Base-by-base conservation (phyloP, 2,888 invertebrate species). In the Melanotus villosus region DNA sequence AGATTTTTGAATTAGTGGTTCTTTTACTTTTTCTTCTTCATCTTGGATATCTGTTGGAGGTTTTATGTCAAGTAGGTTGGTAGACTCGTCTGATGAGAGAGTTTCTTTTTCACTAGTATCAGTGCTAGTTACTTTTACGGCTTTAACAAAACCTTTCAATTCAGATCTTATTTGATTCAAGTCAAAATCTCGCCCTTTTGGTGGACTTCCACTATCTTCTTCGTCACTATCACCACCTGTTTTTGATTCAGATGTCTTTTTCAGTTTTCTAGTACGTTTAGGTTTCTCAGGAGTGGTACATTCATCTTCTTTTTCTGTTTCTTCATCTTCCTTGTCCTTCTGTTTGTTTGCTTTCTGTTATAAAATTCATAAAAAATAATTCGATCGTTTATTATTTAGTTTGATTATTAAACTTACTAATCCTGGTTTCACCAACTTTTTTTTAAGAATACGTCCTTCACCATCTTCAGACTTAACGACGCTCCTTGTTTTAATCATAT, bases 131-230 rank as follows among this genome's bases (percentile, higher is more conserved):
- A 85, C 77, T 78, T 89, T 89, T 0, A 90, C 85, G 6, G 88
- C 87, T 77, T 90, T 90, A 59, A 90, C 89, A 56, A 94, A 90
- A 3, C 94, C 95, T 83, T 95, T 95, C 1, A 95, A 84, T 81
- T 95, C 95, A 0, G 93, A 93, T 74, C 94, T 87, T 66, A 95
- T 94, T 85, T 94, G 93, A 84, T 93, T 94, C 19, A 95, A 87
- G 84, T 95, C 95, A 80, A 93, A 94, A 79, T 94, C 94, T 2
- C 93, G 88, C 0, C 91, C 91, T 80, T 90, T 90, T 0, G 88
- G 88, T 23, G 80, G 80, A 60, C 76, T 80, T 6, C 76, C 73
- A 57, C 84, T 84, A 21, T 87, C 87, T 36, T 85, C 86, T n/a
- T n/a, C n/a, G 50, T 87, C 87, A 45, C 85, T 86, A 38, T 88